Base-by-base conservation (phyloP, 1,140 invertebrate genomes). In the Drosophila nannoptera region DNA sequence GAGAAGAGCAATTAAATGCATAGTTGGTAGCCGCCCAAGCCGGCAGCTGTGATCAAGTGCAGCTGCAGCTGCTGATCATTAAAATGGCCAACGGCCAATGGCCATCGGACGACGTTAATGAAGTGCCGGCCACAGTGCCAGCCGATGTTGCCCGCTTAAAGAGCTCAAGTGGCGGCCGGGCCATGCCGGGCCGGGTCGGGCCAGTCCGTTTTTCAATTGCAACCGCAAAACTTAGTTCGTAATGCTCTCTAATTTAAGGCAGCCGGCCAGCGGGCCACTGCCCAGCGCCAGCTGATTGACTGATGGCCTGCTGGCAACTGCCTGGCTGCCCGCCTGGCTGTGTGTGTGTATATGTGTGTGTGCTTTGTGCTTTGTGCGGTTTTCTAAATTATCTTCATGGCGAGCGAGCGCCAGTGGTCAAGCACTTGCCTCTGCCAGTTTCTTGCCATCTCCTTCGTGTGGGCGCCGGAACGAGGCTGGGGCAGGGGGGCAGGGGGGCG, bases 1-100 rank as follows among this genome's bases (percentile, higher is more conserved):
- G 11, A 62, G 22, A 7, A 35, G 29, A 16, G 56, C 75, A 78
- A 77, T 77, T 77, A 77, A 77, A 77, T 76, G 56, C 56, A 59
- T 43, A 59, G 43, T 16, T 36, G 43, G 42, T 36, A 33, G 56
- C 22, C 45, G 43, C 32, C 32, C 42, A 46, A 11, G 22, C 22
- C 42, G 32, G 22, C 56, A 45, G 42, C 62, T 65, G 62, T 58
- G 62, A 65, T 65, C 62, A 65, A 58, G 43, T 65, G 53, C 62
- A 48, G 54, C 35, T 46, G 50, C 61, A 63, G 61, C 50, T 43
- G 58, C 45, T 64, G 61, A 69, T 69, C 67, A 69, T 69, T 69
- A 59, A 71, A 56, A 59, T 66, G 68, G 63, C 53, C 63, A 59
- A 31, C 31, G 32, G 46, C 61, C 68, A 64, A 58, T 11, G 32